phyloP scores from a whole-genome alignment of 1,140 invertebrate genomes.

The Lordiphosa collinella region DNA sequence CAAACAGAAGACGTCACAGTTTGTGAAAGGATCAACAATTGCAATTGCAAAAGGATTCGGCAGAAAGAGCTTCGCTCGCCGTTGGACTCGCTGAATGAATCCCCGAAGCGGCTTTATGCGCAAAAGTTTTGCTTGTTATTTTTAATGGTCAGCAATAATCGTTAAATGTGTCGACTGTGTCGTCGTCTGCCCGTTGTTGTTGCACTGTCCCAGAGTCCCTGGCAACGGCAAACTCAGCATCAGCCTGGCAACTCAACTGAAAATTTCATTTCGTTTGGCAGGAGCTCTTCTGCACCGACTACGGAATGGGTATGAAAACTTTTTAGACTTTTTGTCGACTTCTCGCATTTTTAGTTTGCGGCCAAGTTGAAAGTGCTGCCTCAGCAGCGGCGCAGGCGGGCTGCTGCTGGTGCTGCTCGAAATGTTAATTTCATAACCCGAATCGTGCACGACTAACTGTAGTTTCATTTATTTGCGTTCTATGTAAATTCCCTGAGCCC shows the following conservation, averaged over 20 bases:
- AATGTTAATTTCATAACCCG: conserved; percentile 78
- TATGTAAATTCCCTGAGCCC: conserved; percentile 68
- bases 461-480: conserved; percentile 75
- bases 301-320: conserved; percentile 53
- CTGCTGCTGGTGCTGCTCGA: conserved; percentile 12
- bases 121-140: conserved; percentile 78
- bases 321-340: conserved; percentile 78
- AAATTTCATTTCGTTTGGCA: conserved; percentile 73
- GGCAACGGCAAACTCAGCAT: conserved; percentile 5
- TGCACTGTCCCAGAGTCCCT: conserved; percentile 36
- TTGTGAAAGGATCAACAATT: conserved; percentile 75
- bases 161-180: conserved; percentile 76
- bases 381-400: conserved; percentile 38
- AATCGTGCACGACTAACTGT: conserved; percentile 69
- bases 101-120: conserved; percentile 76
- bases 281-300: conserved; percentile 22
- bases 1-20: conserved; percentile 42
- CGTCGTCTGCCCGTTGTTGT: conserved; percentile 17
- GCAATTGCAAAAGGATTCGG: conserved; percentile 75
- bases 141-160: conserved; percentile 75
- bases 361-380: conserved; percentile 69
- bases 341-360: conserved; percentile 72
- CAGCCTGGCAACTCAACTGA: conserved; percentile 60
- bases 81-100: conserved; percentile 66
- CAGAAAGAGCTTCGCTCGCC: conserved; percentile 63